Percentiles rank a stretch among this genome's conserved stretches.
These are phyloP conservation scores for Ecdyonurus torrentis DNA, from an alignment of 2,888 invertebrate species.

Conservation along the genomic window DNA sequence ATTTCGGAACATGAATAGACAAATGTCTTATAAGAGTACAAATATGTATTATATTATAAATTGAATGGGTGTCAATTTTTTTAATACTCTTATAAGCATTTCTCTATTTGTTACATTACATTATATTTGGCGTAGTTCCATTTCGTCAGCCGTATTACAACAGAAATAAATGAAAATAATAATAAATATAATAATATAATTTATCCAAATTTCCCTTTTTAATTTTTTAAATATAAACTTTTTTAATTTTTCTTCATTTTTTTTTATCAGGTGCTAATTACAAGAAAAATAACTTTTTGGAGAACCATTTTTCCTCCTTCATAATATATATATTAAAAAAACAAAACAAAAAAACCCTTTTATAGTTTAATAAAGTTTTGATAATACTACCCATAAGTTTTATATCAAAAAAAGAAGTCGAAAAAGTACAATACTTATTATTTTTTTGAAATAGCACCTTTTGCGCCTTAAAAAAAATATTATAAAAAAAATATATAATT, in stretches of 20 bases:
- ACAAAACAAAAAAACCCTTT: background rate
- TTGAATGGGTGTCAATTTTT: too few species aligned
- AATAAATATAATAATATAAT: background rate
- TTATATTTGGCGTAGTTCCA: background rate
- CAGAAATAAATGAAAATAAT: background rate
- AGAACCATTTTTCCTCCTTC: background rate
- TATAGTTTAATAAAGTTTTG: background rate
- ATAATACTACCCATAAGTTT: background rate
- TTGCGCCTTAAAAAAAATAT: slow-evolving; percentile 10
- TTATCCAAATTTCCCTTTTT: background rate
- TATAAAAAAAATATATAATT: slow-evolving; percentile 20
- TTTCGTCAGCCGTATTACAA: background rate
- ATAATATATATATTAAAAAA: background rate
- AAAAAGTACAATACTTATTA: slow-evolving; percentile 2
- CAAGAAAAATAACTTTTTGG: too few species aligned
- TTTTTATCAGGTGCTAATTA: background rate
- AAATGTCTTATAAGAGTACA: background rate
- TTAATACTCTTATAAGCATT: background rate
- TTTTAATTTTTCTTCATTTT: background rate
- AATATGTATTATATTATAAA: too few species aligned
- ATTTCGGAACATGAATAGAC: background rate
- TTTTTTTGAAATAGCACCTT: slow-evolving; percentile 3
- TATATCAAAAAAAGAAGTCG: background rate
- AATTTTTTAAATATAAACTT: too few species aligned
- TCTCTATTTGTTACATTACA: background rate